These are phyloP conservation scores for Zapornia atra DNA, from an alignment of 2,113 vertebrate species.

Conservation along the genomic window DNA sequence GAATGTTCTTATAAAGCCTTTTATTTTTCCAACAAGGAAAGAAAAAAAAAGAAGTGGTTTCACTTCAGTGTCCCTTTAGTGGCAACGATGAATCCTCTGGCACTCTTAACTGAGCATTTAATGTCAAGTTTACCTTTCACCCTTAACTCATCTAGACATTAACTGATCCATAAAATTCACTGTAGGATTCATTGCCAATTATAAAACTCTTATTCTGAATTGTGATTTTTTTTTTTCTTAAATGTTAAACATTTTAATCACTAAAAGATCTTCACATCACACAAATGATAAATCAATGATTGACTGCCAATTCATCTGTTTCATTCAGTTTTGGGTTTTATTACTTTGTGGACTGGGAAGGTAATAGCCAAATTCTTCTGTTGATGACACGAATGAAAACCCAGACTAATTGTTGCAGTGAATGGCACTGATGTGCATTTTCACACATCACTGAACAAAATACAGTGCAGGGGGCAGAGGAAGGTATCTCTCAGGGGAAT, in stretches of 20 bases:
- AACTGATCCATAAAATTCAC: conserved; percentile 67
- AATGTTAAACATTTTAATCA: conserved; percentile 23
- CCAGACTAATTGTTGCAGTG: background rate
- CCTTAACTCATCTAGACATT: conserved; percentile 61
- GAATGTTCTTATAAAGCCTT: conserved; percentile 41
- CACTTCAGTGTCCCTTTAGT: background rate
- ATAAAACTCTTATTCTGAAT: conserved; percentile 46
- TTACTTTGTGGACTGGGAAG: background rate
- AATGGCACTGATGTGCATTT: background rate
- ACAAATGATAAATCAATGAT: conserved; percentile 33
- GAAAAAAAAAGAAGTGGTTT: background rate
- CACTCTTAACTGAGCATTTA: conserved; percentile 68
- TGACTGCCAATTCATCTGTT: background rate
- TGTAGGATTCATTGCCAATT: conserved; percentile 58
- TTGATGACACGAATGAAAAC: background rate
- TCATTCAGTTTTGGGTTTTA: background rate
- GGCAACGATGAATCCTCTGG: conserved; percentile 61
- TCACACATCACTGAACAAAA: conserved; percentile 3
- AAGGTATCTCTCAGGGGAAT: background rate
- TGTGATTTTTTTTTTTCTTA: background rate
- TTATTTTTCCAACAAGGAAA: conserved; percentile 32
- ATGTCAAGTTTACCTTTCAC: conserved; percentile 66
- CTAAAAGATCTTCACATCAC: conserved; percentile 35
- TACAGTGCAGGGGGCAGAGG: background rate
- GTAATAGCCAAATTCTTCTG: conserved; percentile 9